phyloP scores from a whole-genome alignment of 2,888 invertebrate genomes.

The Hypercompe scribonia region DNA sequence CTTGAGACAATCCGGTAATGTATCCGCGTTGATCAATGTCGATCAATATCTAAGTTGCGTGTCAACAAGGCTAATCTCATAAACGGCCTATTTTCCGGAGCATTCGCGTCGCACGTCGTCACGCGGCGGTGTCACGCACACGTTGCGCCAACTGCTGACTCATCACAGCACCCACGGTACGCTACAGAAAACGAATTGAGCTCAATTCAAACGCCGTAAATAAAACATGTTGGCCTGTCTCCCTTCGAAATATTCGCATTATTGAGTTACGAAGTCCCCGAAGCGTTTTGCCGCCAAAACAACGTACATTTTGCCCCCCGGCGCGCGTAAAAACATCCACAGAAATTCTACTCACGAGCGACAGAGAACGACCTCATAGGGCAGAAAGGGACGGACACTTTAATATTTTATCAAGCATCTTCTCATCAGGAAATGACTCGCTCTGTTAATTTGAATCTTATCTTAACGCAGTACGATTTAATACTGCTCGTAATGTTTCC shows the following conservation, averaged over 20 bases:
- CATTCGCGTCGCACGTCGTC: conserved; percentile 55
- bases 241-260: conserved; percentile 81
- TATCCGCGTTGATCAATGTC: conserved; percentile 18
- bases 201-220: conserved; percentile 84
- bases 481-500: conserved; percentile 49
- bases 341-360: conserved; percentile 68
- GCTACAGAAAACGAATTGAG: conserved; percentile 73
- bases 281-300: conserved; percentile 87
- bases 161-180: conserved; percentile 65
- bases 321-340: conserved; percentile 85
- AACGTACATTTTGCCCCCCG: conserved; percentile 86
- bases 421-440: conserved; percentile 68
- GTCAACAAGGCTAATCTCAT: conserved; percentile 59
- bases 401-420: conserved; percentile 86
- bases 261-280: conserved; percentile 85
- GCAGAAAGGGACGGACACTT: conserved; percentile 80
- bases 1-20: conserved; percentile 15
- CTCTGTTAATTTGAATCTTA: conserved; percentile 56
- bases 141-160: conserved; percentile 66
- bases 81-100: conserved; percentile 60
- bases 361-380: conserved; percentile 70
- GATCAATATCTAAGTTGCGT: conserved; percentile 60
- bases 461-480: conserved; percentile 34
- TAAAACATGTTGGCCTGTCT: conserved; percentile 83
- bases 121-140: conserved; percentile 69